Conservation (phyloP, 2,113 vertebrate genomes). For the Butorides virescens region DNA sequence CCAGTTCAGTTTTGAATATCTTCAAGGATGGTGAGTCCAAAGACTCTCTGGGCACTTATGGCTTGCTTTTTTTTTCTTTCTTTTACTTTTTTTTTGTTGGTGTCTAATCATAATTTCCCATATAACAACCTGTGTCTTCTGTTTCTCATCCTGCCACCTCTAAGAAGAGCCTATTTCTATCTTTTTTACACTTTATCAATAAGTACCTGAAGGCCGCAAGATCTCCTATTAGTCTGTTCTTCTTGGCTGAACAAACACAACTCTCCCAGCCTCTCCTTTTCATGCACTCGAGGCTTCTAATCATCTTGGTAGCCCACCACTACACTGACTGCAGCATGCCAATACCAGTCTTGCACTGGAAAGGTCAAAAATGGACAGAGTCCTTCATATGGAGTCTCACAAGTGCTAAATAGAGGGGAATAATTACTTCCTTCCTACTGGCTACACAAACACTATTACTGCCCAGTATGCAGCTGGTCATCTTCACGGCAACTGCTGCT, state of each 20-base stretch:
- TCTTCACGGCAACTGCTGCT: not conserved
- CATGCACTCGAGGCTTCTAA: not conserved
- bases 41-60: not conserved
- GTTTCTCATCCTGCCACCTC: not conserved
- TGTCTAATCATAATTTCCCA: not conserved
- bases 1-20: not conserved
- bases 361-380: not conserved
- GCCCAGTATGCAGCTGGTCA: not conserved
- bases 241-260: not conserved
- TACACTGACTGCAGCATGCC: not conserved
- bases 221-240: not conserved
- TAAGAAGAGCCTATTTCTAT: not conserved
- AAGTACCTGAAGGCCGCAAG: not conserved
- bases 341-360: not conserved
- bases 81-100: rapidly evolving
- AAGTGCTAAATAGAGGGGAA: not conserved
- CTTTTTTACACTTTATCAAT: not conserved
- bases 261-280: rapidly evolving
- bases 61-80: not conserved
- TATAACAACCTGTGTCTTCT: not conserved
- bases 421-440: not conserved
- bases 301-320: not conserved
- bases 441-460: not conserved
- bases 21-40: not conserved
- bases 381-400: not conserved